These are phyloP conservation scores for Pocillopora damicornis DNA, from an alignment of 64 coral and sea anemone species.

Conservation along the genomic window DNA sequence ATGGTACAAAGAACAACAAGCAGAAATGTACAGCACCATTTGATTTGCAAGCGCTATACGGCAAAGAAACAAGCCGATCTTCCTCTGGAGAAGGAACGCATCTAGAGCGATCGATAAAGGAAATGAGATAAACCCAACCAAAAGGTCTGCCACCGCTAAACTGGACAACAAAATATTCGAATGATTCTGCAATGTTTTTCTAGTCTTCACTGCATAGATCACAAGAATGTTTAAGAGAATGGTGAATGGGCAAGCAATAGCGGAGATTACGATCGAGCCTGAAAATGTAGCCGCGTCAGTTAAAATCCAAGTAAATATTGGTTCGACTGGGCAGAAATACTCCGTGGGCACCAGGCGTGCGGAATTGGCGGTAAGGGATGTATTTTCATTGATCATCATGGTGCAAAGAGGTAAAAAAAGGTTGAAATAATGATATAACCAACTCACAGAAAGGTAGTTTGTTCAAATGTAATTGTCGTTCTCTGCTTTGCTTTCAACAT, in stretches of 20 bases:
- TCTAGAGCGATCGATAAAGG: neutral
- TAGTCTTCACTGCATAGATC: constrained; percentile 6
- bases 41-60: neutral
- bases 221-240: neutral
- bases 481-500: too few relatives aligned
- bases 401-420: neutral
- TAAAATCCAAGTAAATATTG: constrained; percentile 34
- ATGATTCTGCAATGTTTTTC: neutral
- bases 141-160: constrained; percentile 3
- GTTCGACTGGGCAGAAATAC: neutral
- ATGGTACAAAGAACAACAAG: constrained; percentile 21
- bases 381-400: neutral
- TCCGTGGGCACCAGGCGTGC: too few relatives aligned
- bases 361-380: neutral
- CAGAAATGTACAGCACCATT: constrained; percentile 4
- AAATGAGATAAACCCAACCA: constrained; percentile 6
- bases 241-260: neutral
- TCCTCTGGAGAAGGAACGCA: neutral
- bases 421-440: neutral
- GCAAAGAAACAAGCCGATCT: neutral
- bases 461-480: too few relatives aligned
- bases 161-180: constrained; percentile 23
- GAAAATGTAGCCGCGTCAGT: neutral
- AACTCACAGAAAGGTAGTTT: neutral
- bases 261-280: neutral